Conservation (phyloP, 2,797 vertebrate genomes). For the Rhinophrynus dorsalis region DNA sequence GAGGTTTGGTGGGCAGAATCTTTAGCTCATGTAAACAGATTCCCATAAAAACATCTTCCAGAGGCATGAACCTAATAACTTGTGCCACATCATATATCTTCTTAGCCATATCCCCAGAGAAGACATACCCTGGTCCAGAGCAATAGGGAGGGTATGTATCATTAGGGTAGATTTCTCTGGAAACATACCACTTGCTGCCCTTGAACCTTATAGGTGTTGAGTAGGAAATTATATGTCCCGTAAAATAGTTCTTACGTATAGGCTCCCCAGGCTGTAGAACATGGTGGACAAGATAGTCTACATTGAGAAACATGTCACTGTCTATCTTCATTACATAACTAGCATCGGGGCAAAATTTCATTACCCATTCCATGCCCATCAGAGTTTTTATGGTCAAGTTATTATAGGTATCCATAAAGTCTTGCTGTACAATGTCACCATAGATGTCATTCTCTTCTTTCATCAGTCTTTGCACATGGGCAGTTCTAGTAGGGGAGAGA, state of each 20-base stretch:
- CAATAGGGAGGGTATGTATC: slow-evolving; percentile 64
- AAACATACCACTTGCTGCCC: slow-evolving; percentile 68
- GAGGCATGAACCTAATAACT: slow-evolving; percentile 53
- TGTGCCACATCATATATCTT: slow-evolving; percentile 63
- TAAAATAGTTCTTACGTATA: slow-evolving; percentile 55
- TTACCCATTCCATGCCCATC: slow-evolving; percentile 75
- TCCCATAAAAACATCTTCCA: slow-evolving; percentile 72
- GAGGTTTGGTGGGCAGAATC: slow-evolving; percentile 8
- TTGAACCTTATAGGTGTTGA: slow-evolving; percentile 52
- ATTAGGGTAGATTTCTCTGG: slow-evolving; percentile 59
- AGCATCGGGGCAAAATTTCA: slow-evolving; percentile 58
- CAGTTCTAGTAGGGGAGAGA: not conserved
- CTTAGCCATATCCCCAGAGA: slow-evolving; percentile 68
- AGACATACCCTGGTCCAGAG: slow-evolving; percentile 72
- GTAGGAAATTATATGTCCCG: slow-evolving; percentile 60
- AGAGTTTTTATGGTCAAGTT: slow-evolving; percentile 77
- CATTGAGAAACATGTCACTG: slow-evolving; percentile 75
- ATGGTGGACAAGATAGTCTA: slow-evolving; percentile 58
- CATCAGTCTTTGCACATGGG: rapidly evolving
- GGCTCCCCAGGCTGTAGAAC: slow-evolving; percentile 53
- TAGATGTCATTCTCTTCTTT: slow-evolving; percentile 47
- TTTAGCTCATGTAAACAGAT: slow-evolving; percentile 66
- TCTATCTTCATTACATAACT: slow-evolving; percentile 73
- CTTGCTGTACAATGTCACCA: slow-evolving; percentile 68
- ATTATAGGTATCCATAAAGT: slow-evolving; percentile 71